A percentile compares a stretch with the other conserved stretches of the same genome.
Conservation (phyloP, 2,797 vertebrate species). For the Pitangus sulphuratus region DNA sequence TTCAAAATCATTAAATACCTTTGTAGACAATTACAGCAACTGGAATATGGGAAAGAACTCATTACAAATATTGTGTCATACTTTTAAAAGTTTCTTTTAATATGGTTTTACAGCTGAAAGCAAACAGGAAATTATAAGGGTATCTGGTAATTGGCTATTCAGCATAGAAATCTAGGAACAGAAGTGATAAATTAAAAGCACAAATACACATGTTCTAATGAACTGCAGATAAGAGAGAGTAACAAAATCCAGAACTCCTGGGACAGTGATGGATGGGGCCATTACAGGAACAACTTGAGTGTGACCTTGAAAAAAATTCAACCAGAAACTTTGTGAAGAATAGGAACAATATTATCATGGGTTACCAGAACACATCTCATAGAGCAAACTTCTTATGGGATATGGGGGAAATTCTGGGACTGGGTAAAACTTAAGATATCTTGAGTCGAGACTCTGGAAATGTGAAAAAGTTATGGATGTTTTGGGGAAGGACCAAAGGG, state of each 20-base stretch:
- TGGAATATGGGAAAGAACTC: background rate
- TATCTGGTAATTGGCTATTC: background rate
- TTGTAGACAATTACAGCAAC: background rate
- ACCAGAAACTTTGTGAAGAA: background rate
- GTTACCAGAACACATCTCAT: background rate
- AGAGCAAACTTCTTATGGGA: background rate
- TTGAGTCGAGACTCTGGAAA: background rate
- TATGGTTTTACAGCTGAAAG: background rate
- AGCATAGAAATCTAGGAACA: background rate
- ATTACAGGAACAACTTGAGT: background rate
- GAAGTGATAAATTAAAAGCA: background rate
- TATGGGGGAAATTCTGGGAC: background rate
- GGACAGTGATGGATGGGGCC: background rate
- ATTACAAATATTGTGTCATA: background rate
- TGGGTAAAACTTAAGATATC: background rate
- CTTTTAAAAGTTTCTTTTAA: background rate
- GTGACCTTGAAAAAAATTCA: background rate
- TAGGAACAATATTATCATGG: background rate
- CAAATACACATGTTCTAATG: background rate
- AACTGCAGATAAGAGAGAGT: background rate
- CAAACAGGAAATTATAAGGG: background rate
- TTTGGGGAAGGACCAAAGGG: background rate
- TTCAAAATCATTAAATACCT: background rate
- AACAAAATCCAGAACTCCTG: background rate
- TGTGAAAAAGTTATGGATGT: background rate